Evolutionary conservation across 2,888 invertebrate genomes (phyloP), one percentile per base, ranked within the genome.

Genomic region (Pomacea canaliculata): DNA sequence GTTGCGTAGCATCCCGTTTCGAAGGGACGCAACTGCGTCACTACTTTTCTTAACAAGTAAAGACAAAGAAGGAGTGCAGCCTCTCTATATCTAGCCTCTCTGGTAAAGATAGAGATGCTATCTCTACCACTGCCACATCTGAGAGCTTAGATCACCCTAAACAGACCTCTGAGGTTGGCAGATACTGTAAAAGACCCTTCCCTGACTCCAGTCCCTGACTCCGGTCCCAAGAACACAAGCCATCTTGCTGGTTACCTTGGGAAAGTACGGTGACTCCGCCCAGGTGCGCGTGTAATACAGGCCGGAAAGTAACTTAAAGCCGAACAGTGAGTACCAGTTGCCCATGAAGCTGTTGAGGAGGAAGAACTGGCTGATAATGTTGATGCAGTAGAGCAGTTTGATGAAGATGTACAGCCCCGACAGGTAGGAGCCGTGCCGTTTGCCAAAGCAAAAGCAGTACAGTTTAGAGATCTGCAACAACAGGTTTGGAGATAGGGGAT

Each of bases 381-480:
- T 89, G 56, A 78, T 78, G 10, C 88, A 82, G 77, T 88, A 89
- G 48, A 88, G 81, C 16, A 85, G 70, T 80, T 90, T 90, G 60
- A 85, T 79, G 73, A 87, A 79, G 37, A 89, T 79, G 78, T 88
- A 89, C 56, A 90, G 81, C 0, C 86, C 85, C 7, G 89, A 84
- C 9, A 89, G 84, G 78, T 87, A 89, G 59, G 86, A 76, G 71
- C 76, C 71, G 59, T 87, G 85, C 13, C 88, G 82, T 77, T 86
- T 86, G 63, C 84, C 85, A 70, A 85, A 88, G 72, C 87, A 84
- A 76, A 85, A 84, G 69, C 85, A 88, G 66, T 85, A 84, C 48
- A 84, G 77, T 37, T 82, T 84, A 13, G 87, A 85, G 19, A 85
- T 81, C 48, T 83, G 81, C 63, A 77, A 91, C 90, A 16, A 37